Percentiles rank a stretch among this genome's conserved stretches.
These are phyloP conservation scores for Eupeodes luniger DNA, from an alignment of 2,888 invertebrate genomes.

Conservation along the genomic window DNA sequence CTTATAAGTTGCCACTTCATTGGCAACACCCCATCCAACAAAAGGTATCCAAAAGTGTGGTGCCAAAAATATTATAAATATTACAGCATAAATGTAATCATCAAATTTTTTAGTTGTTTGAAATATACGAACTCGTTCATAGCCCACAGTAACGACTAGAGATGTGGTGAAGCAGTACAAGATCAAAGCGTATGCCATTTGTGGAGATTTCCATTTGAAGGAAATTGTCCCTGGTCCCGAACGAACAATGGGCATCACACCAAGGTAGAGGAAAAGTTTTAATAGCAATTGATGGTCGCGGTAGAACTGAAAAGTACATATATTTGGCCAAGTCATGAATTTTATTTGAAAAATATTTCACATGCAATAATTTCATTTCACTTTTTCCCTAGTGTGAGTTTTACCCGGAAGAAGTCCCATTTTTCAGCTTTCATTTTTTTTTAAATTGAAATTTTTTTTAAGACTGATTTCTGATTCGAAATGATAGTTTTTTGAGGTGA, in stretches of 20 bases:
- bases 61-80: conserved; percentile 87
- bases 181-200: conserved; percentile 87
- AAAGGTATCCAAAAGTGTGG: conserved; percentile 89
- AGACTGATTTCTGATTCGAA: too few relatives aligned
- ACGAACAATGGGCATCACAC: conserved; percentile 88
- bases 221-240: conserved; percentile 86
- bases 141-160: conserved; percentile 87
- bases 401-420: too few relatives aligned
- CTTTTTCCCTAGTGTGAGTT: too few relatives aligned
- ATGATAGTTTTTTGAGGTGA: too few relatives aligned
- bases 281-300: conserved; percentile 88
- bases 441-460: too few relatives aligned
- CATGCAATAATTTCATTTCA: too few relatives aligned
- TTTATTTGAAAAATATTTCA: background rate
- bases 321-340: too few relatives aligned
- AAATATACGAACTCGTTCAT: conserved; percentile 87
- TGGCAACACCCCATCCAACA: conserved; percentile 89
- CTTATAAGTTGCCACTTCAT: conserved; percentile 88
- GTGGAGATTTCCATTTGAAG: conserved; percentile 87
- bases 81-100: conserved; percentile 88
- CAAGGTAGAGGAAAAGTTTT: conserved; percentile 87
- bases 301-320: conserved; percentile 84
- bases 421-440: too few relatives aligned
- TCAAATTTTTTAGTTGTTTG: conserved; percentile 87
- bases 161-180: conserved; percentile 86